Evolutionary conservation across 2,888 invertebrate species (phyloP), one percentile per base, ranked within the genome.

Genomic region (Caenorhabditis afra): DNA sequence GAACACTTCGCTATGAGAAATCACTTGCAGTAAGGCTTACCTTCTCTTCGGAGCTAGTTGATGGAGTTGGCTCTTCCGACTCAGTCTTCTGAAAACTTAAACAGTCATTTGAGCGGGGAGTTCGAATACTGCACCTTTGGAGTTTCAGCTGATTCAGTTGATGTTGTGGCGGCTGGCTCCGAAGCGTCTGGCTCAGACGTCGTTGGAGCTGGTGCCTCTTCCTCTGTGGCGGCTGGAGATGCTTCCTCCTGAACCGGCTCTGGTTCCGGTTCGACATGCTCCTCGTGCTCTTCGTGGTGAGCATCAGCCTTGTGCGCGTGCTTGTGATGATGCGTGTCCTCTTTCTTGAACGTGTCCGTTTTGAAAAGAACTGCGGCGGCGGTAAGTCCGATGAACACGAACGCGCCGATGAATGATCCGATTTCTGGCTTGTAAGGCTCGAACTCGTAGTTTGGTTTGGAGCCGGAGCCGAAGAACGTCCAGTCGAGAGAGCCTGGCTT

Each of bases 331-430:
- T 68, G 57, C 1, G 14, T 16, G 18, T 71, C 49, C 7, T 64
- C 57, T 39, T 74, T 59, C 22, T 79, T 79, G 65, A 79, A 73
- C 1, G 62, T 37, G 18, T 79, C 79, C 0, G 79, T 79, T 44
- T 79, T 73, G 45, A 61, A 44, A 23, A 85, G 74, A 37, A 85
- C 76, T 29, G 85, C 85, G 1, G 66, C 44, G 5, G 78, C 53
- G n/a, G 84, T 84, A 8, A 85, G 74, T 11, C 65, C 67, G 20
- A 85, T 81, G 22, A 79, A 76, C 16, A 81, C 82, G 16, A 52
- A 75, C 8, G 84, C 85, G 23, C 84, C 84, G 18, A 81, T 37
- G 57, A 75, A 83, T n/a, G 84, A 79, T 23, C 52, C 66, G 37
- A 62, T 16, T 20, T 70, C 61, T 29, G 85, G 83, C 23, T 65